A percentile compares a stretch with the other conserved stretches of the same genome.
Conservation (phyloP, 2,113 vertebrate species). For the Oceanites oceanicus region DNA sequence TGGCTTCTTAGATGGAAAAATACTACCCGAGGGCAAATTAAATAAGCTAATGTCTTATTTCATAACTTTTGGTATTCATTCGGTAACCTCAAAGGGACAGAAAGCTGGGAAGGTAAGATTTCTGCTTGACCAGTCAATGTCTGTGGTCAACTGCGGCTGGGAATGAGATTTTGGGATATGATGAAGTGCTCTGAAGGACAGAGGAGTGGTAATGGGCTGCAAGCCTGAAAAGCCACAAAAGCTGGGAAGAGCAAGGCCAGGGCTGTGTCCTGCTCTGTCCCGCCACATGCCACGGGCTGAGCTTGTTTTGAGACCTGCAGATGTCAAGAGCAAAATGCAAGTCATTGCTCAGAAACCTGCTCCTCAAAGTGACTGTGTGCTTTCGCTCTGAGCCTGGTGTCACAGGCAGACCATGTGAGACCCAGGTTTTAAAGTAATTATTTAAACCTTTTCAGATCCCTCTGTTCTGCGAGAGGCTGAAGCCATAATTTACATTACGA, state of each 20-base stretch:
- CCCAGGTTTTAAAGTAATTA: neutral
- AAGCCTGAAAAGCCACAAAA: neutral
- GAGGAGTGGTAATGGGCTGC: neutral
- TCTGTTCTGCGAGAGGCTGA: neutral
- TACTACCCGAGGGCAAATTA: neutral
- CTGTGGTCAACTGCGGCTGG: neutral
- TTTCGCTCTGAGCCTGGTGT: neutral
- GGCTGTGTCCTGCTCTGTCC: accelerated
- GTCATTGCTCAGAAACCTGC: neutral
- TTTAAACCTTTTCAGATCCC: neutral
- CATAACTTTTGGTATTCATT: neutral
- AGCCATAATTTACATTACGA: neutral
- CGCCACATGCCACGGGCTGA: neutral
- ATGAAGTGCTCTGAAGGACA: neutral
- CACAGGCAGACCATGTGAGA: neutral
- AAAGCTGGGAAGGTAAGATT: neutral
- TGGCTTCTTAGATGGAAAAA: neutral
- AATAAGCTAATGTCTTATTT: neutral
- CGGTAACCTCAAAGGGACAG: neutral
- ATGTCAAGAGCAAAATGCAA: neutral
- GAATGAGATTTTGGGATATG: neutral
- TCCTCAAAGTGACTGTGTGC: neutral
- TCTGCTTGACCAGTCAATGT: neutral
- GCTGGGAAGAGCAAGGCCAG: neutral
- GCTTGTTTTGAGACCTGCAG: neutral